These are phyloP conservation scores for Eublepharis macularius DNA, from an alignment of 2,113 vertebrate species.

Conservation along the genomic window DNA sequence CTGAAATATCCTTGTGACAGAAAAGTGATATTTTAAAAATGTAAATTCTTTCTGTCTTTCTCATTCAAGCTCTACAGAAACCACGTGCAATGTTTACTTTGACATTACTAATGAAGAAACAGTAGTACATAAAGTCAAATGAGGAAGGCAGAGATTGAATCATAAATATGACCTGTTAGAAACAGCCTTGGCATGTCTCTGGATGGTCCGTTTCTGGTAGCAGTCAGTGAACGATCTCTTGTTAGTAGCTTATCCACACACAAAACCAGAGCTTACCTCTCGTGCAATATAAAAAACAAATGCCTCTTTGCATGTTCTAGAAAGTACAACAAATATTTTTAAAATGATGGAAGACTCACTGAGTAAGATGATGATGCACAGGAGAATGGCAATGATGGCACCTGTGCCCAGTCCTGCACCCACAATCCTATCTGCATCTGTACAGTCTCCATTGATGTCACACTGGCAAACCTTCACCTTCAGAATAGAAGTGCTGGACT, in stretches of 20 bases:
- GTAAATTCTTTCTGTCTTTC: not conserved
- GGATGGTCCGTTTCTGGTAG: not conserved
- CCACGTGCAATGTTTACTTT: not conserved
- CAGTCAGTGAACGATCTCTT: not conserved
- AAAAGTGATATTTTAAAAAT: not conserved
- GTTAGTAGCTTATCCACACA: not conserved
- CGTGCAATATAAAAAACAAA: not conserved
- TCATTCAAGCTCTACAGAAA: not conserved
- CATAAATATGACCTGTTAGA: not conserved
- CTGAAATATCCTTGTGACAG: not conserved
- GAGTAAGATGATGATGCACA: slow-evolving; percentile 97
- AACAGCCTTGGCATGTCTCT: not conserved
- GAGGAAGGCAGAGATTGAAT: not conserved
- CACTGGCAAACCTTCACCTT: slow-evolving; percentile 96
- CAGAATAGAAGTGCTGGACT: slow-evolving; percentile 91
- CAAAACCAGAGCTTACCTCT: not conserved
- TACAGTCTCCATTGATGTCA: slow-evolving; percentile 93
- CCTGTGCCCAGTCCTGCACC: slow-evolving; percentile 93
- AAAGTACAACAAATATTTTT: not conserved
- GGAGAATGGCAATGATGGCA: slow-evolving; percentile 95
- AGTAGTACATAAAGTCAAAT: not conserved
- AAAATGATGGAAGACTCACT: slow-evolving; percentile 81
- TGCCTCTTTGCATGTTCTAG: not conserved
- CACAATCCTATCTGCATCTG: slow-evolving; percentile 89
- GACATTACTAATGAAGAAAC: not conserved